These are phyloP conservation scores for Drosophila prosaltans DNA, from an alignment of 1,140 invertebrate genomes.

Conservation along the genomic window DNA sequence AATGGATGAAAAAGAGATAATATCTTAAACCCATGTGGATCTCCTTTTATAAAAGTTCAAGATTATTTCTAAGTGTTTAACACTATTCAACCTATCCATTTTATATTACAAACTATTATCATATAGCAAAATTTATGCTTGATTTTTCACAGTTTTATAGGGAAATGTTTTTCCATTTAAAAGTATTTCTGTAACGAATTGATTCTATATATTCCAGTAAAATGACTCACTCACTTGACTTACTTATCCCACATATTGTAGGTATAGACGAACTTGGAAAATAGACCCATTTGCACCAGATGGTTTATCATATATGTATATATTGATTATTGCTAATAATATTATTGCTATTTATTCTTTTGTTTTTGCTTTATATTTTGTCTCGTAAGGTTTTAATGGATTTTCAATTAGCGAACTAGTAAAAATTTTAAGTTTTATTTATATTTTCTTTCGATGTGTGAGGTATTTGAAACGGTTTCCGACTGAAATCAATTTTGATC, in stretches of 20 bases:
- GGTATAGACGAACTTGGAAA: constrained; percentile 71
- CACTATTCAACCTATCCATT: too few species aligned
- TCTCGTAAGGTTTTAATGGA: constrained; percentile 53
- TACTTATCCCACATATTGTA: constrained; percentile 72
- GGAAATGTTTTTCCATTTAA: too few species aligned
- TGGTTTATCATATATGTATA: background rate
- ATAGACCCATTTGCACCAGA: constrained; percentile 59
- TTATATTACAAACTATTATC: too few species aligned
- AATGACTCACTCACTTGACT: constrained; percentile 29
- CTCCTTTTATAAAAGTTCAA: too few species aligned
- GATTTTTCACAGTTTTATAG: too few species aligned
- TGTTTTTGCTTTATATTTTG: background rate
- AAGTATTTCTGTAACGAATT: background rate
- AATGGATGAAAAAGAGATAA: too few species aligned
- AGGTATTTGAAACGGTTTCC: background rate
- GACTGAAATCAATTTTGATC: background rate
- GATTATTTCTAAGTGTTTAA: too few species aligned
- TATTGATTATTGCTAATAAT: constrained; percentile 2
- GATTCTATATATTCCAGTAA: background rate
- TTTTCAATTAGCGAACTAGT: constrained; percentile 59
- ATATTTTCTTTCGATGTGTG: constrained; percentile 1
- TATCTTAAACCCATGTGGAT: too few species aligned
- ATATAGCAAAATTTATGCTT: too few species aligned
- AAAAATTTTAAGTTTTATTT: constrained; percentile 24
- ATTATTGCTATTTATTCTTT: background rate